phyloP scores from a whole-genome alignment of 2,113 vertebrate species.

The Hirundichthys speculiger region DNA sequence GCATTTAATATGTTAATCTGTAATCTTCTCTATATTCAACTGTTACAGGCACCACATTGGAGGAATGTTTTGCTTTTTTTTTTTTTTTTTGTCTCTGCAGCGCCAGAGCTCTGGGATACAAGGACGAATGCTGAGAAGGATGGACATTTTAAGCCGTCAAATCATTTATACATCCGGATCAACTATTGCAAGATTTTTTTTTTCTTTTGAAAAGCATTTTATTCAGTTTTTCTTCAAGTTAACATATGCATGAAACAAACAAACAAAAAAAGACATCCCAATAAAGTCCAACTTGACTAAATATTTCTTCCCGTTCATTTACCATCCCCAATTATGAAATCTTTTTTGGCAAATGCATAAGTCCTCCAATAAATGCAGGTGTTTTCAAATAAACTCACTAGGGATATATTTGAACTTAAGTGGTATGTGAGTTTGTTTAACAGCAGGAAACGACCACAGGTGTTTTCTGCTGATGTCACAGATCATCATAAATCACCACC shows the following conservation, averaged over 20 bases:
- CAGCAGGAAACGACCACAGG: background rate
- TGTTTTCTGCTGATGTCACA: too few species aligned
- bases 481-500: too few species aligned
- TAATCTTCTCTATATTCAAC: slow-evolving; percentile 67
- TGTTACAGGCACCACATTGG: slow-evolving; percentile 43
- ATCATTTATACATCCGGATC: slow-evolving; percentile 17
- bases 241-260: background rate
- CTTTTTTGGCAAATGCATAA: too few species aligned
- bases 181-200: background rate
- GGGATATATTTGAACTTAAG: too few species aligned
- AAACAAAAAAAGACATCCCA: too few species aligned
- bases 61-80: slow-evolving; percentile 10
- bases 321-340: too few species aligned
- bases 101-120: slow-evolving; percentile 44
- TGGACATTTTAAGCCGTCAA: slow-evolving; percentile 1
- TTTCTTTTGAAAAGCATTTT: background rate
- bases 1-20: slow-evolving; percentile 77
- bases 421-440: background rate
- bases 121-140: slow-evolving; percentile 29
- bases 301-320: too few species aligned
- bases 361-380: too few species aligned
- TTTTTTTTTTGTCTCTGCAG: slow-evolving; percentile 20
- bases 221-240: background rate
- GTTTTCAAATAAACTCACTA: too few species aligned
- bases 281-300: too few species aligned